phyloP scores from a whole-genome alignment of 1,140 invertebrate species.

The Andricus grossulariae region DNA sequence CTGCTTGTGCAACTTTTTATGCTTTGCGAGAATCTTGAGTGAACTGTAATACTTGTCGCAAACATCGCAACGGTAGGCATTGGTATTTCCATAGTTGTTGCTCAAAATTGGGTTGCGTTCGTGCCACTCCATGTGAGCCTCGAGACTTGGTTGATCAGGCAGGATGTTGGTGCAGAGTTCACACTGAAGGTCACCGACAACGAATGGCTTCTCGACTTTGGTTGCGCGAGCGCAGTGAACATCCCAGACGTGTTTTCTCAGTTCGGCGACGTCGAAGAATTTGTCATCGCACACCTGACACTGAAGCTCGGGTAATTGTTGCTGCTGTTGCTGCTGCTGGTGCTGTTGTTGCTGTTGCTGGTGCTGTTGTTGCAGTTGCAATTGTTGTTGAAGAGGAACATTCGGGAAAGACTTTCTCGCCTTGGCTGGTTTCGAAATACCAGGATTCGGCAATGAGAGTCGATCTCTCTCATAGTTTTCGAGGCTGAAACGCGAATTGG shows the following conservation, averaged over 20 bases:
- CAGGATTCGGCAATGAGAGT: background rate
- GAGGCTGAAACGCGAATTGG: background rate
- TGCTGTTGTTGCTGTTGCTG: constrained; percentile 62
- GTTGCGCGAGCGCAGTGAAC: constrained; percentile 66
- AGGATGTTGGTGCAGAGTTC: constrained; percentile 79
- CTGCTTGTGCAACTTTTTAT: constrained; percentile 71
- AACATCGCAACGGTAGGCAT: constrained; percentile 77
- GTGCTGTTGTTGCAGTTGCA: constrained; percentile 41
- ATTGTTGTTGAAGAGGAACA: constrained; percentile 33
- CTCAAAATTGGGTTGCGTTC: constrained; percentile 66
- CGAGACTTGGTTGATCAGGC: constrained; percentile 75
- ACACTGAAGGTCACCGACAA: constrained; percentile 75
- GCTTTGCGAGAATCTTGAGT: constrained; percentile 74
- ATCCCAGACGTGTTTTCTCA: constrained; percentile 71
- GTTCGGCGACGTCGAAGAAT: constrained; percentile 63
- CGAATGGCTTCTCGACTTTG: constrained; percentile 66
- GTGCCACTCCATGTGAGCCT: constrained; percentile 77
- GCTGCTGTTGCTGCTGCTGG: constrained; percentile 38
- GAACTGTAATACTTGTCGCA: constrained; percentile 79
- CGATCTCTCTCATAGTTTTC: background rate
- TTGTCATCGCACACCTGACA: constrained; percentile 72
- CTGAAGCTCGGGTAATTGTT: constrained; percentile 50
- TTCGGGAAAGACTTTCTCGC: constrained; percentile 68
- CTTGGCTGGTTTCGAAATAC: constrained; percentile 59
- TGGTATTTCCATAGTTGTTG: constrained; percentile 58